Conservation (phyloP, 2,888 invertebrate genomes). For the Protonemura montana region DNA sequence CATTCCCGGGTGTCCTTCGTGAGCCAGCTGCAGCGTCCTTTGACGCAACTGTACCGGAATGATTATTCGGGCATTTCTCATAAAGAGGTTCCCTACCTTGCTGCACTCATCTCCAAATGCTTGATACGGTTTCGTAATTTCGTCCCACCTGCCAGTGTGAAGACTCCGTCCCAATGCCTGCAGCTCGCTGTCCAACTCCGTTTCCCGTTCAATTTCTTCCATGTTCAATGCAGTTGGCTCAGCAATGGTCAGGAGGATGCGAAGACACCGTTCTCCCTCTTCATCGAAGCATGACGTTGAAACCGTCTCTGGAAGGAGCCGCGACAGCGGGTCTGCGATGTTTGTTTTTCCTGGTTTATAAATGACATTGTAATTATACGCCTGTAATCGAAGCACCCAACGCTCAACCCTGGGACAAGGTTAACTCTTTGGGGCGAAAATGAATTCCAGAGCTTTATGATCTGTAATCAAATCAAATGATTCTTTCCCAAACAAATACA, state of each 20-base stretch:
- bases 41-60: not conserved
- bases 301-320: conserved; percentile 45
- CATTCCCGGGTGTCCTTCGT: not conserved
- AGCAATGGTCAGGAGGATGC: not conserved
- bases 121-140: conserved; percentile 8
- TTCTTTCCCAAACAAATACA: conserved; percentile 57
- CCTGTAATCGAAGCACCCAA: conserved; percentile 51
- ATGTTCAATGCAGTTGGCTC: not conserved
- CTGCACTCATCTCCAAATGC: not conserved
- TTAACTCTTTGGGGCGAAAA: conserved; percentile 53
- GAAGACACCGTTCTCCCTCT: conserved; percentile 13
- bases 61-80: not conserved
- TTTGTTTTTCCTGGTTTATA: conserved; percentile 51
- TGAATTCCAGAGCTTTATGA: conserved; percentile 56
- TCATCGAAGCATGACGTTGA: not conserved
- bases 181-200: not conserved
- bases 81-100: not conserved
- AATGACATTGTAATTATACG: conserved; percentile 50
- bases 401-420: conserved; percentile 51
- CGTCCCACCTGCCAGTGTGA: not conserved
- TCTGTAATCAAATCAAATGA: conserved; percentile 56
- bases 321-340: conserved; percentile 54
- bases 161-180: not conserved
- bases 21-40: not conserved
- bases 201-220: not conserved